phyloP scores from a whole-genome alignment of 2,113 vertebrate species.

The Cyphomyrus discorhynchus region DNA sequence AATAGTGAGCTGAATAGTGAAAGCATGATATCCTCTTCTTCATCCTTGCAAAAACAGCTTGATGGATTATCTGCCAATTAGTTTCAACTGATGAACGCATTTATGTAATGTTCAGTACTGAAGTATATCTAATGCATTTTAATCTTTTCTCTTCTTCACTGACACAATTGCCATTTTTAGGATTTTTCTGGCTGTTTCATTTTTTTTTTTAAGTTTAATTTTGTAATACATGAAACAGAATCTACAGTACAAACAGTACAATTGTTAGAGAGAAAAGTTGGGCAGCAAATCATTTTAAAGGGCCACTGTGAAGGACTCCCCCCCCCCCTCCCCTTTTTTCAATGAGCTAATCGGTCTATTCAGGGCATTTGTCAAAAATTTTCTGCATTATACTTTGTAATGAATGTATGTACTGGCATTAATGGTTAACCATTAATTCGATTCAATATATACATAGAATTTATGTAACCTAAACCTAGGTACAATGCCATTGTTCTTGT shows the following conservation, averaged over 20 bases:
- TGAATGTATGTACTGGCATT: background rate
- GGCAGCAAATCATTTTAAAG: conserved; percentile 67
- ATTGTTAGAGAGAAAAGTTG: conserved; percentile 47
- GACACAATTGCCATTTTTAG: conserved; percentile 63
- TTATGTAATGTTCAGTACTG: conserved; percentile 58
- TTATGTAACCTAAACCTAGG: background rate
- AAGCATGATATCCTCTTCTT: conserved; percentile 52
- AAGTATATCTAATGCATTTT: conserved; percentile 62
- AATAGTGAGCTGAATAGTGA: conserved; percentile 37
- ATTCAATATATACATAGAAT: background rate
- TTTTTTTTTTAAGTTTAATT: conserved; percentile 69
- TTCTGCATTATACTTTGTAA: background rate
- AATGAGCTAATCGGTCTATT: background rate
- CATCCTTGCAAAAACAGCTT: conserved; percentile 51
- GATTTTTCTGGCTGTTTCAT: conserved; percentile 59
- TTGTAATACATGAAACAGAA: conserved; percentile 63
- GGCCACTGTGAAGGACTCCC: conserved; percentile 69
- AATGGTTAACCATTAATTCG: background rate
- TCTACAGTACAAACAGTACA: conserved; percentile 57
- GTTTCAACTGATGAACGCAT: conserved; percentile 65
- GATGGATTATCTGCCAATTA: conserved; percentile 74
- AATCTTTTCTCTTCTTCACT: conserved; percentile 50
- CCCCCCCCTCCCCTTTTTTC: conserved; percentile 46
- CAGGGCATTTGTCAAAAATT: background rate
- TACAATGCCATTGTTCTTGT: background rate